Evolutionary conservation across 2,888 invertebrate genomes (phyloP), one percentile per base, ranked within the genome.

Genomic region (Amphipoea oculea): DNA sequence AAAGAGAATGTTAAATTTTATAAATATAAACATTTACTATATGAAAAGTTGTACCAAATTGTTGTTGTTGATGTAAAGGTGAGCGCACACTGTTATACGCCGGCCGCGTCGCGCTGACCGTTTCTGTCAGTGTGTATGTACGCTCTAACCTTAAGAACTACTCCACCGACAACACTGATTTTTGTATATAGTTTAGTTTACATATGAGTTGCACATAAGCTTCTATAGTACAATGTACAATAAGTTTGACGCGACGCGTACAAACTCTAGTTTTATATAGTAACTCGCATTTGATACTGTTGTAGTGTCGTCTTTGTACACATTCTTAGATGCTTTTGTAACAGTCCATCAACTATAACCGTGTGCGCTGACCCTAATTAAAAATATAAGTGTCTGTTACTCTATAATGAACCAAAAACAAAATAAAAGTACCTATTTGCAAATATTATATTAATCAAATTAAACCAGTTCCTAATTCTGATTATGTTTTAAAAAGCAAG

Each of bases 31-130:
- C 84, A 86, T 86, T 89, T 89, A 86, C 78, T 87, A 86, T 84
- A 87, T 84, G 88, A 89, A 87, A 88, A 89, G 89, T 89, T 89
- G 87, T 89, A 89, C 90, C 89, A 89, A 89, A 89, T 89, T 89
- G 89, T 89, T 85, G 76, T 86, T 85, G 76, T 86, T 80, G 57
- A 78, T 81, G 79, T 84, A 78, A 71, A 76, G 87, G 86, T 79
- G 73, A 81, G 81, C 71, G 82, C 85, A 85, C 82, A 85, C 82
- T 78, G 85, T 78, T 84, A 48, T 63, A 57, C 36, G 36, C 51
- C 51, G 51, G 70, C 36, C 70, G 23, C 36, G 14, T 36, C 51
- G 51, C 23, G 36, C 36, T 70, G 51, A 70, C 60, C 40, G 42
- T 62, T 42, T 42, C 71, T n/a, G 69, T 71, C 69, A 60, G 82